Evolutionary conservation across 2,797 vertebrate genomes (phyloP), one percentile per base, ranked within the genome.

Genomic region (Clarias pachynema): DNA sequence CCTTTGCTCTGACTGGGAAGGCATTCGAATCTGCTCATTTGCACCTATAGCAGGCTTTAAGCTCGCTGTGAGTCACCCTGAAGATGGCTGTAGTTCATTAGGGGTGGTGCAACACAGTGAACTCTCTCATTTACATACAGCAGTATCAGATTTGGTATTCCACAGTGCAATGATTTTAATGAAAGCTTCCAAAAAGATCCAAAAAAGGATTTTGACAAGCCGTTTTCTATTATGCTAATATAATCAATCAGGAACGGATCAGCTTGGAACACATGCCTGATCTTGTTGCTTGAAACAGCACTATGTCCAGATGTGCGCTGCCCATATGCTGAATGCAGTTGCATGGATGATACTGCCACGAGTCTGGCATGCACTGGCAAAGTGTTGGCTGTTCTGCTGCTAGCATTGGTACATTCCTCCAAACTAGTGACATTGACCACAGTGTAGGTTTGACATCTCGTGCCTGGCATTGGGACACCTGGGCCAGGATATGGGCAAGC

Each of bases 271-370:
- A 63, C 24, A 63, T 79, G 34, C 57, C 24, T 40, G 37, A 63
- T 62, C 31, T 62, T 79, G 31, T 62, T 79, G 74, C 29, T 6
- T 77, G 53, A 59, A 60, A 59, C 29, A 78, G 29, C 31, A 62
- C 34, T 62, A 60, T 79, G 7, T 31, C 77, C 77, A 62, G 29
- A 75, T 62, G 75, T 62, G n/a, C n/a, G 22, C 18, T 59, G 24
- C 15, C 29, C 56, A 34, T 15, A 65, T 65, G 78, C 37, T 80
- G 8, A 20, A 14, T n/a, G 34, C 59, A 80, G 56, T 26, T 44
- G 40, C 2, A 0, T 65, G n/a, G 60, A 49, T 49, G 59, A 26
- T 37, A 20, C 16, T 40, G 5, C 22, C 40, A 29, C 7, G 3
- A 40, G 59, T 18, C 0, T 63, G 59, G 31, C 31, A 40, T 3